Percentiles rank a stretch among this genome's conserved stretches.
Conservation (phyloP, 2,888 invertebrate species). For the Melanotus villosus region DNA sequence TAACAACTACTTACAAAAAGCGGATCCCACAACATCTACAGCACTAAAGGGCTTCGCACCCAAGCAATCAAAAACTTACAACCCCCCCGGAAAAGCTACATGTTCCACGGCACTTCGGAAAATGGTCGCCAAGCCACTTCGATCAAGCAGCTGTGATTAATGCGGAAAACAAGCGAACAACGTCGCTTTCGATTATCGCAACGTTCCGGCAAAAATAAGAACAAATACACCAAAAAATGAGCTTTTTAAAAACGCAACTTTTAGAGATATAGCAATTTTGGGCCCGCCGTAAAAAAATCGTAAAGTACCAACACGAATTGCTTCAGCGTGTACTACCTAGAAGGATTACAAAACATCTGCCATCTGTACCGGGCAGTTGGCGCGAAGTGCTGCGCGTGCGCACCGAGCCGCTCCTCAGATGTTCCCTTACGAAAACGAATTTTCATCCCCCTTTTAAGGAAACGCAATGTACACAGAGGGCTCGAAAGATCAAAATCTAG, state of each 20-base stretch:
- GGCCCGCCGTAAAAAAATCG: slow-evolving; percentile 51
- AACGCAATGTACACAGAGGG: not conserved
- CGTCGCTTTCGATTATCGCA: slow-evolving; percentile 22
- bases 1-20: slow-evolving; percentile 32
- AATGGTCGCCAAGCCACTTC: slow-evolving; percentile 67
- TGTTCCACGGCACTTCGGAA: slow-evolving; percentile 66
- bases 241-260: slow-evolving; percentile 49
- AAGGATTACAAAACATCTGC: slow-evolving; percentile 69
- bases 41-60: slow-evolving; percentile 16
- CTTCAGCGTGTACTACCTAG: slow-evolving; percentile 61
- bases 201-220: slow-evolving; percentile 41
- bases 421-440: slow-evolving; percentile 51
- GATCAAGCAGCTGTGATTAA: slow-evolving; percentile 61
- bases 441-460: slow-evolving; percentile 37
- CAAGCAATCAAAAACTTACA: slow-evolving; percentile 37
- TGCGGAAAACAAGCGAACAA: slow-evolving; percentile 47
- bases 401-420: slow-evolving; percentile 55
- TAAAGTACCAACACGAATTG: slow-evolving; percentile 57
- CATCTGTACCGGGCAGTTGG: slow-evolving; percentile 69
- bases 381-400: slow-evolving; percentile 67
- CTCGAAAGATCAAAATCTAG: not conserved
- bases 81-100: slow-evolving; percentile 58
- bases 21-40: slow-evolving; percentile 35
- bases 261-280: slow-evolving; percentile 34
- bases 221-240: slow-evolving; percentile 43